Evolutionary conservation across 2,797 vertebrate species (phyloP).

Genomic region (Myotis myotis): DNA sequence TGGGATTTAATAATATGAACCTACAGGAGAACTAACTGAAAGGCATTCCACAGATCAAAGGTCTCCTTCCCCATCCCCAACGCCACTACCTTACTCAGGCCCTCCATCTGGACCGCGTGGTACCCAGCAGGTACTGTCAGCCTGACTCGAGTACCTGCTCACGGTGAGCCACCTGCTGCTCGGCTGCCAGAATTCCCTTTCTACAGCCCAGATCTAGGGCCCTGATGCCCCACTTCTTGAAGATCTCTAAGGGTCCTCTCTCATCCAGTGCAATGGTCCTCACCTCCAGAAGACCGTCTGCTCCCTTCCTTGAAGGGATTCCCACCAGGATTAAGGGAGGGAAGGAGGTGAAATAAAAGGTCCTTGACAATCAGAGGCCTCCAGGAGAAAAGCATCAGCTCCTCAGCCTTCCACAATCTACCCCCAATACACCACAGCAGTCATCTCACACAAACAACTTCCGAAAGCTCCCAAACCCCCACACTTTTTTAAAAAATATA

Average conservation of each 20-base stretch:
- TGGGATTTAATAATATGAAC: constrained; percentile 35
- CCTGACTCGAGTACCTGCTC: neutral
- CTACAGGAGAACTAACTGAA: neutral
- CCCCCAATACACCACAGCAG: neutral
- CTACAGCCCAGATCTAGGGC: neutral
- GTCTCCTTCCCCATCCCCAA: neutral
- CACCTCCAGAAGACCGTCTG: neutral
- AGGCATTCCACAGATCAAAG: neutral
- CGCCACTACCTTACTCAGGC: neutral
- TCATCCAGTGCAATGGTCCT: neutral
- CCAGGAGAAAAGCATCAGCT: neutral
- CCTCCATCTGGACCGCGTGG: neutral
- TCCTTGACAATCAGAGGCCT: neutral
- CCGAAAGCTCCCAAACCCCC: neutral
- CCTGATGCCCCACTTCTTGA: neutral
- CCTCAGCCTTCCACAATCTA: neutral
- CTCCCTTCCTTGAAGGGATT: neutral
- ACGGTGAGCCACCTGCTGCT: neutral
- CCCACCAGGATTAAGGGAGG: neutral
- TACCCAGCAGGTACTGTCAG: neutral
- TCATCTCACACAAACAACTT: neutral
- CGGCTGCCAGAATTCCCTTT: neutral
- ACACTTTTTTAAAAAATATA: neutral
- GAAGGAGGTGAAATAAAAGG: neutral
- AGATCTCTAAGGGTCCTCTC: neutral